These are phyloP conservation scores for Sepiola atlantica DNA, from an alignment of 2,888 invertebrate species.

Conservation along the genomic window DNA sequence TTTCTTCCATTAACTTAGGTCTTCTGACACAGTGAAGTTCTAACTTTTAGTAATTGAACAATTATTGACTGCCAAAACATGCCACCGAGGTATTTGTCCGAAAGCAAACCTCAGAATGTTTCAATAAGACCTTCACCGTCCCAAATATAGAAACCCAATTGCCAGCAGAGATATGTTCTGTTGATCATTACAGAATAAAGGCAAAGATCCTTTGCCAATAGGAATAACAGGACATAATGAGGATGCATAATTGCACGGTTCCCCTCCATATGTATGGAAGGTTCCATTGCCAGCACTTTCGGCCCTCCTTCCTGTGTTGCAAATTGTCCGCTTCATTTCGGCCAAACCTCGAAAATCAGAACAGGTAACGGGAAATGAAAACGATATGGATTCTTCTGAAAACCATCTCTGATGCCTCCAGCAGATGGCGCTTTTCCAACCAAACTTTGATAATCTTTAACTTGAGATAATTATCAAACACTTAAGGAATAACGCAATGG, in stretches of 20 bases:
- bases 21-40: background rate
- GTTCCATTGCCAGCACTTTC: background rate
- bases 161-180: background rate
- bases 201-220: constrained; percentile 15
- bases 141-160: background rate
- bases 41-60: background rate
- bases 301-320: background rate
- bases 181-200: background rate
- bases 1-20: background rate
- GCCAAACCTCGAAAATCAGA: background rate
- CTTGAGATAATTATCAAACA: constrained; percentile 32
- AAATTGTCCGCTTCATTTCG: background rate
- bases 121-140: background rate
- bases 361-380: background rate
- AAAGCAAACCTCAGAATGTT: background rate
- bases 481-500: background rate
- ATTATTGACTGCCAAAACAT: background rate
- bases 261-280: background rate
- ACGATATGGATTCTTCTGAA: background rate
- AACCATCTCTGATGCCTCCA: constrained; percentile 2
- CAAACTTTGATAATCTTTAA: constrained; percentile 32
- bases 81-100: background rate
- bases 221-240: constrained; percentile 1
- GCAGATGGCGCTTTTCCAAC: background rate
- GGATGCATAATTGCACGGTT: background rate